Conservation (phyloP, 2,113 vertebrate genomes). For the Seriola quinqueradiata region DNA sequence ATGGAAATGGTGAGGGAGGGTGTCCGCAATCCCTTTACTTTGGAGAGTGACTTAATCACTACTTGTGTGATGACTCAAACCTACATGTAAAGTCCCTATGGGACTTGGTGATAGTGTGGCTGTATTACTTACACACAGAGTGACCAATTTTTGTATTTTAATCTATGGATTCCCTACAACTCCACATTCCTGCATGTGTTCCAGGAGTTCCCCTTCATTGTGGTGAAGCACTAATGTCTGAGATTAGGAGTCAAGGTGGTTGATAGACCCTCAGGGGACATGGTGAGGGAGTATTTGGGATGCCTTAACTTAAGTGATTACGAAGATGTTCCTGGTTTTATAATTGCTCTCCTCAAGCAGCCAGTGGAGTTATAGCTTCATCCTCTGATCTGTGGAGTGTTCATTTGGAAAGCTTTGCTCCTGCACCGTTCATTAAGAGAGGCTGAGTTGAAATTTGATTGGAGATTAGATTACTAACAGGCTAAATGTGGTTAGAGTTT, state of each 20-base stretch:
- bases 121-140: neutral
- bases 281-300: constrained; percentile 27
- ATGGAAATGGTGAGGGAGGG: constrained; percentile 44
- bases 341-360: constrained; percentile 53
- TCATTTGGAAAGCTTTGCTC: constrained; percentile 38
- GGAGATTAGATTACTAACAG: constrained; percentile 28
- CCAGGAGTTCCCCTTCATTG: constrained; percentile 10
- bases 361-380: constrained; percentile 38
- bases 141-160: neutral
- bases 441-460: constrained; percentile 38
- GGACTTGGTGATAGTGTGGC: constrained; percentile 1
- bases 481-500: constrained; percentile 13
- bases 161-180: neutral
- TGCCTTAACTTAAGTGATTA: constrained; percentile 44
- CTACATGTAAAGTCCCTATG: constrained; percentile 17
- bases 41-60: constrained; percentile 63
- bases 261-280: constrained; percentile 29
- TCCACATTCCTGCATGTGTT: neutral
- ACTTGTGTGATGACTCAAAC: constrained; percentile 59
- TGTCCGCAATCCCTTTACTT: constrained; percentile 59
- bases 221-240: constrained; percentile 7
- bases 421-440: constrained; percentile 27
- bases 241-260: constrained; percentile 46
- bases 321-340: constrained; percentile 46
- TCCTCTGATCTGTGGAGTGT: constrained; percentile 50